These are phyloP conservation scores for Ciona savignyi DNA, from an alignment of 23 tunicate species.

Conservation along the genomic window DNA sequence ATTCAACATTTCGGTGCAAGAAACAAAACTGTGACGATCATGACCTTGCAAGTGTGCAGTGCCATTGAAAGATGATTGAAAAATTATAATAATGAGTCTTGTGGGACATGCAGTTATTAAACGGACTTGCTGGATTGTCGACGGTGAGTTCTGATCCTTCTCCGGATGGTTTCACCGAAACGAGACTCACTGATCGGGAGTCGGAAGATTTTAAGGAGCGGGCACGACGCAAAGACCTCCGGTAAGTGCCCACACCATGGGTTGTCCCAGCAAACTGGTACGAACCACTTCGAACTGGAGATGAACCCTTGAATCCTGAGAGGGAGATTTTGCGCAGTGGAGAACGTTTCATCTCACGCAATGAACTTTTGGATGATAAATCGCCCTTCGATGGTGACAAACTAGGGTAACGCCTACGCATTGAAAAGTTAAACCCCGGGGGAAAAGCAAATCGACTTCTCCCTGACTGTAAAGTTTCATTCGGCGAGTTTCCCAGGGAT, in stretches of 20 bases:
- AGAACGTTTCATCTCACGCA: constrained; percentile 13
- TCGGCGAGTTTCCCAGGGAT: background rate
- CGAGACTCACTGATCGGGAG: constrained; percentile 19
- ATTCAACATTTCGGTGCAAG: background rate
- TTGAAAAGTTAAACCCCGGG: background rate
- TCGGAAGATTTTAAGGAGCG: constrained; percentile 20
- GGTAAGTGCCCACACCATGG: background rate
- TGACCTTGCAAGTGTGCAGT: background rate
- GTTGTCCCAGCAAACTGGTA: constrained; percentile 20
- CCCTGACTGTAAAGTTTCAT: constrained; percentile 4
- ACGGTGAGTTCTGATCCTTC: background rate
- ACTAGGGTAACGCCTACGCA: background rate
- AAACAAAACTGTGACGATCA: background rate
- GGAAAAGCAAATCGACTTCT: constrained; percentile 2
- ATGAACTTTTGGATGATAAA: background rate
- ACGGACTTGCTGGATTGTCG: constrained; percentile 16
- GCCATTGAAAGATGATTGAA: background rate
- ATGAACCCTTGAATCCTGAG: constrained; percentile 38
- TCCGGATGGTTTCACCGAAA: constrained; percentile 21
- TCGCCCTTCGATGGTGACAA: constrained; percentile 2
- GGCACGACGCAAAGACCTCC: constrained; percentile 29
- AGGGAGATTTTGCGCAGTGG: constrained; percentile 46
- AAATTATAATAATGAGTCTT: background rate
- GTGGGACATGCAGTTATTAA: background rate
- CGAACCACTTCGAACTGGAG: constrained; percentile 47